phyloP scores from a whole-genome alignment of 2,113 vertebrate species.

The Mastomys coucha region DNA sequence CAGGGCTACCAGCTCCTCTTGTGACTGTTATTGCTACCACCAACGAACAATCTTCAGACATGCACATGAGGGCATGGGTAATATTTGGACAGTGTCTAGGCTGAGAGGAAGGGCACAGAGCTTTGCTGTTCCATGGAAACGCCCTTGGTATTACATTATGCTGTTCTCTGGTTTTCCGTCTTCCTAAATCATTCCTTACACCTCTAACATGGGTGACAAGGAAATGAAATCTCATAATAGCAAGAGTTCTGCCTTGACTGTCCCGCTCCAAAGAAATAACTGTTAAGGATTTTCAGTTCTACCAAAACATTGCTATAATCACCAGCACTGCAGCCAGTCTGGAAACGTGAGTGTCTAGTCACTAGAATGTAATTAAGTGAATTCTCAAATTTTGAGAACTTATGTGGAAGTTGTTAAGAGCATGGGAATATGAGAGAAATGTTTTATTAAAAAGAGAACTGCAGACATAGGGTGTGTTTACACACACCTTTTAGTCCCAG shows the following conservation, averaged over 20 bases:
- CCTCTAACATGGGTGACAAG: background rate
- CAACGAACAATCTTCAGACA: background rate
- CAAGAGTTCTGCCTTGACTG: background rate
- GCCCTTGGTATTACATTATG: background rate
- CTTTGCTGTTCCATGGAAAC: background rate
- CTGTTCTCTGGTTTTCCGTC: background rate
- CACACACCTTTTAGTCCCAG: background rate
- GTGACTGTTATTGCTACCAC: background rate
- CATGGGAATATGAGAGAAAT: background rate
- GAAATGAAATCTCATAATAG: background rate
- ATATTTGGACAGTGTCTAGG: background rate
- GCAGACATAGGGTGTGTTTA: background rate
- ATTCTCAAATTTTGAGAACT: background rate
- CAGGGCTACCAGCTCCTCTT: background rate
- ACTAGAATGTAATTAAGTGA: background rate
- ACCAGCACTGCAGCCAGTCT: background rate
- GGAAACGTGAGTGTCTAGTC: background rate
- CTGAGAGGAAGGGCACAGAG: background rate
- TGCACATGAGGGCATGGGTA: too few relatives aligned
- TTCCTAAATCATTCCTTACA: background rate
- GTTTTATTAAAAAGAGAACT: background rate
- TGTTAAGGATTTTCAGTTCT: background rate
- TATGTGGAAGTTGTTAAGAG: background rate
- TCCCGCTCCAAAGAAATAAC: background rate
- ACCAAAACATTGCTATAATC: background rate